phyloP scores from a whole-genome alignment of 2,797 vertebrate genomes.

The Hydrocynus forskahlii region DNA sequence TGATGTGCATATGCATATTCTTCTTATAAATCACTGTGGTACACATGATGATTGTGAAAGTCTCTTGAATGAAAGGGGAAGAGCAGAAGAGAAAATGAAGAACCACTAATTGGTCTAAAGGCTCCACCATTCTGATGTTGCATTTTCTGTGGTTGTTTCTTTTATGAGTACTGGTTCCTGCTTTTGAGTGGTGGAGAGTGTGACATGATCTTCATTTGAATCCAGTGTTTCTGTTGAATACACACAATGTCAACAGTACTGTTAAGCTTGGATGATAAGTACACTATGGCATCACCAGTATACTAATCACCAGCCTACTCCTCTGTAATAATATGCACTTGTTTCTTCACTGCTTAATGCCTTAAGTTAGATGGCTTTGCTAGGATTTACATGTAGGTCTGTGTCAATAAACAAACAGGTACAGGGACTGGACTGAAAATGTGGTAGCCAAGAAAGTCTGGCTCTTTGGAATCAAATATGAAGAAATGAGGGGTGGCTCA shows the following conservation, averaged over 20 bases:
- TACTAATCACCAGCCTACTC: not conserved
- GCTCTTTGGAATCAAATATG: no score
- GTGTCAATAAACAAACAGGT: no score
- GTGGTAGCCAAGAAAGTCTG: no score
- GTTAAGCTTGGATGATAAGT: no score
- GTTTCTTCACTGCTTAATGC: no score
- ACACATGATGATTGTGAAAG: slow-evolving; percentile 20
- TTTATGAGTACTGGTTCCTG: slow-evolving; percentile 58
- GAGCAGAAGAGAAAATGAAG: slow-evolving; percentile 8
- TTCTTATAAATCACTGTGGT: slow-evolving; percentile 36
- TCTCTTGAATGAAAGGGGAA: slow-evolving; percentile 32
- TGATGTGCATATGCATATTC: not conserved
- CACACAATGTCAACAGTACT: not conserved
- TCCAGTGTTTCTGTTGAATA: slow-evolving; percentile 42
- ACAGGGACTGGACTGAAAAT: no score
- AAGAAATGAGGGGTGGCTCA: no score
- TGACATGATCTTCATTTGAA: slow-evolving; percentile 51
- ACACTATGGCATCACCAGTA: not conserved
- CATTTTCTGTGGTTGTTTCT: slow-evolving; percentile 62
- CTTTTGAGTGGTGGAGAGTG: slow-evolving; percentile 50
- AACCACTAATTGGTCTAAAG: slow-evolving; percentile 53
- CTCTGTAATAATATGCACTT: no score
- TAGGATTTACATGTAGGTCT: no score
- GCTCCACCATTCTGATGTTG: slow-evolving; percentile 61
- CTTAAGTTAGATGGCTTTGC: no score